Percentiles rank a stretch among this genome's conserved stretches.
Evolutionary conservation across 2,113 vertebrate genomes (phyloP).

Genomic region (Phyllostomus hastatus): DNA sequence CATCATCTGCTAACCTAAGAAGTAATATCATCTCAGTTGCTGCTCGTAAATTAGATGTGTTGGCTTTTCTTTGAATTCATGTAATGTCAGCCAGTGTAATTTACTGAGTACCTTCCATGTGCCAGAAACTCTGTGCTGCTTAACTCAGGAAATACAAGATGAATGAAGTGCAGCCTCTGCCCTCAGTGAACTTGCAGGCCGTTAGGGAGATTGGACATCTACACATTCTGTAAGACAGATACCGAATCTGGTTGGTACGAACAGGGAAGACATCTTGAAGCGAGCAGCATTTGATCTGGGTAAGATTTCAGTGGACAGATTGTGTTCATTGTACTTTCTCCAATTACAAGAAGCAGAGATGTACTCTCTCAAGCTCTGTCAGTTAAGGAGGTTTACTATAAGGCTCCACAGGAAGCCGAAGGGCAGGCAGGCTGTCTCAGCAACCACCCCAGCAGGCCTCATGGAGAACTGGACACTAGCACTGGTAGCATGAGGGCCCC

Average conservation of each 20-base stretch:
- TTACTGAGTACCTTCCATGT: neutral
- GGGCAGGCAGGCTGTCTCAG: neutral
- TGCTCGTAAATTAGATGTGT: neutral
- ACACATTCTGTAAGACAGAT: neutral
- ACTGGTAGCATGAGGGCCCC: neutral
- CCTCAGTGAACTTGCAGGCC: neutral
- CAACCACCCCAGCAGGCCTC: neutral
- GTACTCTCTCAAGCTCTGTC: neutral
- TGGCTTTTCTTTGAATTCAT: neutral
- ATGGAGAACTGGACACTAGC: neutral
- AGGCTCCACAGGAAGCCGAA: neutral
- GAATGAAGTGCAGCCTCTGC: neutral
- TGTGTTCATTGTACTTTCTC: neutral
- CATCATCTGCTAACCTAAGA: neutral
- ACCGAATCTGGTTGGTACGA: neutral
- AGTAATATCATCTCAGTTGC: neutral
- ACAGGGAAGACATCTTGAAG: neutral
- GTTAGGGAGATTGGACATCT: neutral
- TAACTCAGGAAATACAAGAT: neutral
- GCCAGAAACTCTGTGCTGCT: neutral
- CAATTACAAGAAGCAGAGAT: neutral
- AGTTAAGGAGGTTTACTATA: neutral
- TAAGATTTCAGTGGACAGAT: neutral
- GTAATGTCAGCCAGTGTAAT: neutral
- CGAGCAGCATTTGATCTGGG: neutral